Evolutionary conservation across 2,888 invertebrate genomes (phyloP).

Genomic region (Diarsia dahlii): DNA sequence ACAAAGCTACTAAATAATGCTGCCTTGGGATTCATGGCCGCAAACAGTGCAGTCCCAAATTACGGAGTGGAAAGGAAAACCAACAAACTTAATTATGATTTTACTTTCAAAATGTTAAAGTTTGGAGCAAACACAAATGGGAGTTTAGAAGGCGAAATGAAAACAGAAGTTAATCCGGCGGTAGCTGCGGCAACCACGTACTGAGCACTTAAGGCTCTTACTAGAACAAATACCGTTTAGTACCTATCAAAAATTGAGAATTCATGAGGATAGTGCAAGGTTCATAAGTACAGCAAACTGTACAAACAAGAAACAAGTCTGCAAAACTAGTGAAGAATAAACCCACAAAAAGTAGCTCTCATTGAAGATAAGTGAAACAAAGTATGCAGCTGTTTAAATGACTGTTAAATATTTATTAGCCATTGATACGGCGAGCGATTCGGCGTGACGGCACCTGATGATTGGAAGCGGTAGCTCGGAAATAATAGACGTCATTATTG

Average conservation of each 20-base stretch:
- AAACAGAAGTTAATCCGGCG: slow-evolving; percentile 37
- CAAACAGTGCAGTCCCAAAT: slow-evolving; percentile 56
- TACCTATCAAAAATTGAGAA: background rate
- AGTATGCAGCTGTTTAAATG: slow-evolving; percentile 55
- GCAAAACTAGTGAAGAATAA: slow-evolving; percentile 24
- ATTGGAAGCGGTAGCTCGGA: slow-evolving; percentile 70
- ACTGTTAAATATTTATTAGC: slow-evolving; percentile 63
- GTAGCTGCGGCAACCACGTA: slow-evolving; percentile 21
- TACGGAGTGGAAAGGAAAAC: slow-evolving; percentile 39
- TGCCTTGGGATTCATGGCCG: slow-evolving; percentile 49
- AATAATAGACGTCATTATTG: slow-evolving; percentile 62
- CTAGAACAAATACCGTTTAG: background rate
- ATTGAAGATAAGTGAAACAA: slow-evolving; percentile 38
- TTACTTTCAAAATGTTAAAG: slow-evolving; percentile 30
- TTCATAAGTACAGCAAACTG: background rate
- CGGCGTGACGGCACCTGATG: slow-evolving; percentile 59
- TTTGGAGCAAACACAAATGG: slow-evolving; percentile 37
- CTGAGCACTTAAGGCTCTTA: background rate
- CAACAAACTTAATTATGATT: slow-evolving; percentile 35
- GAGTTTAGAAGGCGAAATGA: slow-evolving; percentile 26
- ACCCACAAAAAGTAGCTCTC: slow-evolving; percentile 34
- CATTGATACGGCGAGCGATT: slow-evolving; percentile 58
- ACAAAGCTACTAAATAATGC: slow-evolving; percentile 56
- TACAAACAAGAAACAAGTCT: slow-evolving; percentile 9
- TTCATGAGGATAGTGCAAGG: background rate